Base-by-base conservation (phyloP, 2,113 vertebrate species). In the Halcyon senegalensis region DNA sequence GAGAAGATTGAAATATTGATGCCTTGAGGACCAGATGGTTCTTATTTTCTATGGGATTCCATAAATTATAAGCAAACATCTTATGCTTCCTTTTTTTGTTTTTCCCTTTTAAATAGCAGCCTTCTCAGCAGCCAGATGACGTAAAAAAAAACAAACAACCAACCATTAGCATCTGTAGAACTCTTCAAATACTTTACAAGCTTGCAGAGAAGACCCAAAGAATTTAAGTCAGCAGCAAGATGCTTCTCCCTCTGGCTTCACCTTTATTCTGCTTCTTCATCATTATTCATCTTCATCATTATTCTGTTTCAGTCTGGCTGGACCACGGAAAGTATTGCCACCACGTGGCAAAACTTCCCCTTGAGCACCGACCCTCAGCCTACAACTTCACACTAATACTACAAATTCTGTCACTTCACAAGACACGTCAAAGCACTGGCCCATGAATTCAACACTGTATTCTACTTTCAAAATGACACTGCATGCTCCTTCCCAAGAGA, bases 21-120 rank as follows among this genome's bases (percentile, higher is more conserved):
- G 89, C 78, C 87, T 84, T 48, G 44, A 97, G 84, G 8, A 97
- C 59, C 95, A 98, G 96, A 98, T 97, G 95, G 93, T 97, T 95
- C 81, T 93, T 95, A 85, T 93, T 96, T 97, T 95, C 95, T 90
- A 73, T 50, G 92, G 91, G 87, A 84, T 91, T 87, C 86, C 83
- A 92, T 94, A 96, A 97, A 96, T 97, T 95, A 97, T 89, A 97
- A 97, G 97, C 84, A 97, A 97, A 97, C 82, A 96, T 93, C 75
- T 88, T 95, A 87, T 25, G 74, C 27, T 25, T 33, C 21, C 16
- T 19, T 53, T 41, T 88, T 93, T 18, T 37, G 35, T 35, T 59
- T 21, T 18, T 7, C 56, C 23, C 23, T 25, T 30, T 31, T 31
- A 53, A 39, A 96, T 88, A 89, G 55, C 79, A 97, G 92, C 64